Evolutionary conservation across 2,797 vertebrate genomes (phyloP), one percentile per base, ranked within the genome.

Genomic region (Heteromormyrus szaboi): DNA sequence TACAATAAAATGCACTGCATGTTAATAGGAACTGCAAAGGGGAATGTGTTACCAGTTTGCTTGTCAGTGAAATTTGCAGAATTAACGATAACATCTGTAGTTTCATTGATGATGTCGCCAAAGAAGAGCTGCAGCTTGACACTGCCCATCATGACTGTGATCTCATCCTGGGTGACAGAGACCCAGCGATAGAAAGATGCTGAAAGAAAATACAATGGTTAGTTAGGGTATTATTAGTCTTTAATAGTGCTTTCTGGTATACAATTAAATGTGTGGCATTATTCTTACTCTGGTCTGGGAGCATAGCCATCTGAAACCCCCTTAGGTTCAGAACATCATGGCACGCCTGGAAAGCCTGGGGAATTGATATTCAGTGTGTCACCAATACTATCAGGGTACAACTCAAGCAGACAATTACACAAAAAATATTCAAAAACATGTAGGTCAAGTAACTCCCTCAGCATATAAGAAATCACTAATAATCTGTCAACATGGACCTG

Each of bases 71-170:
- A 95, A 22, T 93, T 59, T 0, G 93, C 94, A 25, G 94, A 93
- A 88, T 95, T 95, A 89, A 95, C 89, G 29, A 95, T 94, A 87
- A 89, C 92, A 54, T 95, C 93, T 4, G 92, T 92, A 4, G 9
- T 85, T 84, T 92, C 93, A 4, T 90, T 87, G 33, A 89, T 29
- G 86, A 95, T 95, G 92, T 95, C 81, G 3, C 92, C 94, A 4
- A 1, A 4, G 29, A 93, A 62, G 72, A 95, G 86, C 76, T 94
- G 93, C 29, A 95, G 88, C 86, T 85, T 90, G 85, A 95, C 91
- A 7, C 7, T 72, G 0, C 93, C 94, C 90, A 94, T 25, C 91
- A 88, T 91, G 72, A 92, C 90, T 0, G 91, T 92, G 89, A 93
- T 90, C 88, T 93, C 91, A 29, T 91, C 56, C 4, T 90, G 54